phyloP scores from a whole-genome alignment of 2,797 vertebrate genomes.

The Pachyuromys duprasi region DNA sequence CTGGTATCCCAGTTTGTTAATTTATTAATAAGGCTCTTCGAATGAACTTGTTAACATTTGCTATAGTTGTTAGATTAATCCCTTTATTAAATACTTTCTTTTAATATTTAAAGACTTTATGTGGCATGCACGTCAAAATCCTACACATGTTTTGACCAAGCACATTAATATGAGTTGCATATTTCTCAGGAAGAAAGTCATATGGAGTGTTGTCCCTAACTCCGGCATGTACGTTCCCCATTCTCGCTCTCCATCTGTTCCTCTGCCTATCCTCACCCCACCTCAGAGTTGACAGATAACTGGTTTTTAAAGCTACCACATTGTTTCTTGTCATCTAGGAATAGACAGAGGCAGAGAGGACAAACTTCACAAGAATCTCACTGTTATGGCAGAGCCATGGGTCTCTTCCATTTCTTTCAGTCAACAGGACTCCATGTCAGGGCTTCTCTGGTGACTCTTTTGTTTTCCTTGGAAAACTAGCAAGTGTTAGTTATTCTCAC shows the following conservation, averaged over 20 bases:
- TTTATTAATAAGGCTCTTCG: neutral
- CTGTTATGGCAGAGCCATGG: neutral
- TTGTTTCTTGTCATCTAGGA: neutral
- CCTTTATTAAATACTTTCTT: neutral
- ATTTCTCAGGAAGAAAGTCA: conserved; percentile 20
- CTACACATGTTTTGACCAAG: neutral
- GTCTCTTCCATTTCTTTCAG: neutral
- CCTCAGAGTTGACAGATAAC: neutral
- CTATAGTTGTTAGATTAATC: neutral
- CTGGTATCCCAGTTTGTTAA: neutral
- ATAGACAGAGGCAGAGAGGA: neutral
- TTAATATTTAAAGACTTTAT: neutral
- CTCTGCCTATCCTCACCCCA: neutral
- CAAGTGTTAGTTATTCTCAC: conserved; percentile 9
- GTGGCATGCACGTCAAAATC: neutral
- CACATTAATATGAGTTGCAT: neutral
- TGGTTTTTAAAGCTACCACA: neutral
- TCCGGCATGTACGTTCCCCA: neutral
- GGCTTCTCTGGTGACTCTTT: neutral
- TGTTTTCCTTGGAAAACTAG: conserved; percentile 49
- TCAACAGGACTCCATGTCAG: conserved; percentile 4
- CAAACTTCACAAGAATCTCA: neutral
- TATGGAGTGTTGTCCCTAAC: neutral
- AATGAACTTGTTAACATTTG: neutral
- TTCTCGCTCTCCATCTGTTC: neutral